Base-by-base conservation (phyloP, 2,797 vertebrate genomes). In the Parotocinclus haroldoi region DNA sequence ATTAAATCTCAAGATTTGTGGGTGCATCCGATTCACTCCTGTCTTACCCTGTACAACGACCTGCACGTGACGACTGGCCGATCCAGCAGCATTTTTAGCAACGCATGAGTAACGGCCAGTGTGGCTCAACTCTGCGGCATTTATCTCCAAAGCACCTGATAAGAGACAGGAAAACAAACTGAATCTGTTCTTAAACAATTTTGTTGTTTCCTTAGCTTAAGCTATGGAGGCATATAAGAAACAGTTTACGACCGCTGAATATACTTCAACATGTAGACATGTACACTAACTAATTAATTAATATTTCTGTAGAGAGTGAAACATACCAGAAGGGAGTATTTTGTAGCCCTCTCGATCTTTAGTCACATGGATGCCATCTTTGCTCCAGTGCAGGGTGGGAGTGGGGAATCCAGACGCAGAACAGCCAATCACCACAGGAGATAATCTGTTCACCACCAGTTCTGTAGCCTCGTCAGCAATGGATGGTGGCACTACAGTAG, bases 401-500 rank as follows among this genome's bases (percentile, higher is more conserved):
- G 78, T 5, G 0, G 97, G 96, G 66, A 98, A 89, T 0, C 96
- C 97, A 0, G 92, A 93, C 0, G 91, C 89, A 0, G 92, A 91
- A 79, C 97, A 99, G 46, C 92, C 88, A 12, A 99, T 90, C 49
- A 98, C 71, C 11, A 92, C 88, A 0, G 94, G 89, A 72, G 93
- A 91, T 14, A 91, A 78, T 75, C 81, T 95, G 75, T 86, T 96
- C 10, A 96, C 92, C 50, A 94, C 76, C 3, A 98, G 79, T 67
- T 98, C 93, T 0, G 92, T 88, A 58, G 89, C 88, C 79, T 98
- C 96, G 77, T 99, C 97, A 38, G 96, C 95, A 81, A 99, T 93
- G 10, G 94, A 94, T 9, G 97, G 96, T 69, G 96, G 95, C 73
- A 99, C 97, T 99, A 46, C 36, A 79, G 18, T 54, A 12, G 12